These are phyloP conservation scores for Hemaris fuciformis DNA, from an alignment of 2,888 invertebrate genomes.

Conservation along the genomic window DNA sequence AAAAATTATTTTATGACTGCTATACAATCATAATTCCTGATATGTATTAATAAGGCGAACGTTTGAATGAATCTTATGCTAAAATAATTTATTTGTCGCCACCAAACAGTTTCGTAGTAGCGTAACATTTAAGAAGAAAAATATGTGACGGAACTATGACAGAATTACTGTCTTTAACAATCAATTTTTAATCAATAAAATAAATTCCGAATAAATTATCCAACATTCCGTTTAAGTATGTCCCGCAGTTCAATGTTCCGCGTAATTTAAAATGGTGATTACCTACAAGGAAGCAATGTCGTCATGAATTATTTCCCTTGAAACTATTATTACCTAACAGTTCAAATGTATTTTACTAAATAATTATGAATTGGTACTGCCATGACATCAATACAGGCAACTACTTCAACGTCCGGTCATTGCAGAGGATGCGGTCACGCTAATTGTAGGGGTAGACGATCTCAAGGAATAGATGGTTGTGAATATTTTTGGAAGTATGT, in stretches of 20 bases:
- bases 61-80: no score
- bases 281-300: neutral
- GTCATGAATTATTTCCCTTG: neutral
- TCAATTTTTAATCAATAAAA: neutral
- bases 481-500: constrained; percentile 21
- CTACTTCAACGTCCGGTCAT: constrained; percentile 15
- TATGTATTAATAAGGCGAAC: no score
- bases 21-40: no score
- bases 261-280: neutral
- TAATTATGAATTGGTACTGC: constrained; percentile 19
- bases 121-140: neutral
- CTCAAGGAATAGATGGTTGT: constrained; percentile 11
- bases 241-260: neutral
- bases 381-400: constrained; percentile 17
- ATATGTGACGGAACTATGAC: neutral
- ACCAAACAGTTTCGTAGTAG: neutral
- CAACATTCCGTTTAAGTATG: neutral
- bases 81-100: neutral
- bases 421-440: constrained; percentile 16
- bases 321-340: neutral
- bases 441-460: constrained; percentile 5
- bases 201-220: neutral
- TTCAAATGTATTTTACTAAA: neutral
- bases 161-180: neutral
- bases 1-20: no score